These are phyloP conservation scores for Leuciscus waleckii DNA, from an alignment of 2,797 vertebrate genomes.

Conservation along the genomic window DNA sequence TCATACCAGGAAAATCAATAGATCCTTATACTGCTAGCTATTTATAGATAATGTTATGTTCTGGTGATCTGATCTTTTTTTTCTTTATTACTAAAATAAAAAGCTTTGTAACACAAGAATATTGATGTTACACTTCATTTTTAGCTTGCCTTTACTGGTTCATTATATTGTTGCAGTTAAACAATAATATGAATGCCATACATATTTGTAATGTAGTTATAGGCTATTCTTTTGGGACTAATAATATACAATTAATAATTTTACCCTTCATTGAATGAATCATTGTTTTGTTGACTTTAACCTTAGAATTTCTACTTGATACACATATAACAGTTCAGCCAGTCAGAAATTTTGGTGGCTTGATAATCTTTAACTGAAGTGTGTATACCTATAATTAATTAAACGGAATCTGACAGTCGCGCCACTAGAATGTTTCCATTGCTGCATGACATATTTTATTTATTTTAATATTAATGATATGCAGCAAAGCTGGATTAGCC, in stretches of 20 bases:
- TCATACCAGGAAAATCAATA: constrained; percentile 49
- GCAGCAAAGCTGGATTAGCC: constrained; percentile 36
- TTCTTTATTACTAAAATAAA: not conserved
- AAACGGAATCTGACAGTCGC: not conserved
- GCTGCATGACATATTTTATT: constrained; percentile 40
- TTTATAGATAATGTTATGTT: constrained; percentile 50
- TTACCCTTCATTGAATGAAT: not conserved
- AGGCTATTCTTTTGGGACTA: not conserved
- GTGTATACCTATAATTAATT: not conserved
- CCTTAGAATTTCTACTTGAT: not conserved
- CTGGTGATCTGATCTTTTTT: constrained; percentile 4
- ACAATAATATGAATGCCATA: not conserved
- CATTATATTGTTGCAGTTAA: not conserved
- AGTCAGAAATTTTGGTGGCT: not conserved
- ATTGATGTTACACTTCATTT: not conserved
- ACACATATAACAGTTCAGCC: not conserved
- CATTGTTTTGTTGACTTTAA: not conserved
- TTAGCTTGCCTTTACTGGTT: not conserved
- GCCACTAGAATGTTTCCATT: constrained; percentile 29
- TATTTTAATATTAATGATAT: constrained; percentile 36
- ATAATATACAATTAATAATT: not conserved
- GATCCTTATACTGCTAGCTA: constrained; percentile 42
- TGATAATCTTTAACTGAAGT: not conserved
- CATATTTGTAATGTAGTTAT: not conserved
- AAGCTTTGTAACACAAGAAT: not conserved